These are phyloP conservation scores for Drosophila equinoxialis DNA, from an alignment of 1,140 invertebrate genomes.

Conservation along the genomic window DNA sequence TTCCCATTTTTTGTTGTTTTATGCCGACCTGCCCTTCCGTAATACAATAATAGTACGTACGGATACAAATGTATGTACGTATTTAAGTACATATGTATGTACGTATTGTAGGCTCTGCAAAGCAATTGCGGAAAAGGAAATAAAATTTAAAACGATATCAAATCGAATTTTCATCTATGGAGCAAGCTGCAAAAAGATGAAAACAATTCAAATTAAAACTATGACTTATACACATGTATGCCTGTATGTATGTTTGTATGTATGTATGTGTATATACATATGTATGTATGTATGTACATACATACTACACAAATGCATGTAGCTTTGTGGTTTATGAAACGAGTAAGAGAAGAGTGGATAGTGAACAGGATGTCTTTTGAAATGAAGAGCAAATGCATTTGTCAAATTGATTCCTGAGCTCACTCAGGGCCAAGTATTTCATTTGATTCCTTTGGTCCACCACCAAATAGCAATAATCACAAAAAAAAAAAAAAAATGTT, in stretches of 20 bases:
- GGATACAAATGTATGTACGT: neutral
- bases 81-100: neutral
- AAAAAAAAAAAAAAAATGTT: slow-evolving; percentile 7
- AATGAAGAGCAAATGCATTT: slow-evolving; percentile 44
- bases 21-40: slow-evolving; percentile 34
- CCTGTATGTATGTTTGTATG: no score
- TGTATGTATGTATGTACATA: neutral
- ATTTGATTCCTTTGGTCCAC: slow-evolving; percentile 27
- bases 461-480: slow-evolving; percentile 12
- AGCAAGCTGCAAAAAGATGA: slow-evolving; percentile 42
- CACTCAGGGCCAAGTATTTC: slow-evolving; percentile 13
- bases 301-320: slow-evolving; percentile 22
- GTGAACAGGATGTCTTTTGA: neutral
- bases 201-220: slow-evolving; percentile 65
- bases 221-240: slow-evolving; percentile 53
- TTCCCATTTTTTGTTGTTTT: slow-evolving; percentile 53
- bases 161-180: slow-evolving; percentile 59
- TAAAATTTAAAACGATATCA: slow-evolving; percentile 63
- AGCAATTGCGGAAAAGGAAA: slow-evolving; percentile 22
- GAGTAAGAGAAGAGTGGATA: slow-evolving; percentile 9
- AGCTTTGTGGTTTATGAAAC: slow-evolving; percentile 29
- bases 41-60: slow-evolving; percentile 45
- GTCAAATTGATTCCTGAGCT: slow-evolving; percentile 45
- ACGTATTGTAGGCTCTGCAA: slow-evolving; percentile 16
- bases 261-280: slow-evolving; percentile 11